phyloP scores from a whole-genome alignment of 2,113 vertebrate genomes.

The Dermatemys mawii region DNA sequence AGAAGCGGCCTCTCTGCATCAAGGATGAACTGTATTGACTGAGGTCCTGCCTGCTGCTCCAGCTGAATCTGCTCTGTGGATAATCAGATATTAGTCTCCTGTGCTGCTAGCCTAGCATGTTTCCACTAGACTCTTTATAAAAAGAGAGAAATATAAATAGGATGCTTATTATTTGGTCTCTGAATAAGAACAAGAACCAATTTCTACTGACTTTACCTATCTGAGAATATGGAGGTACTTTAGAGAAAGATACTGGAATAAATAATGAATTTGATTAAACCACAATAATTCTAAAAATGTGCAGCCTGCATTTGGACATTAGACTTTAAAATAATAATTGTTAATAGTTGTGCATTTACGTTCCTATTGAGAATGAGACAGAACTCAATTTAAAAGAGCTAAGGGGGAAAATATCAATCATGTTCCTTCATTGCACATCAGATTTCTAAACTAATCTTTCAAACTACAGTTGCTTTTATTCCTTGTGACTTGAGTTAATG shows the following conservation, averaged over 20 bases:
- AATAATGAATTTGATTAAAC: not conserved
- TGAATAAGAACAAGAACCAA: not conserved
- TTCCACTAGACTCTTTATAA: not conserved
- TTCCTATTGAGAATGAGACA: not conserved
- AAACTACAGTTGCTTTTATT: slow-evolving; percentile 75
- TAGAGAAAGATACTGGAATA: not conserved
- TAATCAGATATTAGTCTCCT: not conserved
- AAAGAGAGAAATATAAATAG: not conserved
- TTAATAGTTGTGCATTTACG: not conserved
- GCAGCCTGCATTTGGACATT: not conserved
- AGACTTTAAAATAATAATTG: not conserved
- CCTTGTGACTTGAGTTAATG: slow-evolving; percentile 78
- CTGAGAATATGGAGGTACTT: not conserved
- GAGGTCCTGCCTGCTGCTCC: not conserved
- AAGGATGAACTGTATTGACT: not conserved
- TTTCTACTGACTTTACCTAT: not conserved
- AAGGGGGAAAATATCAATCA: not conserved
- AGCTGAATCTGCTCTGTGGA: not conserved
- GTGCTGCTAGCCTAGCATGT: rapidly evolving
- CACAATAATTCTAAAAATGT: not conserved
- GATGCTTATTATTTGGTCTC: not conserved
- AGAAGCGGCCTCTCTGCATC: not conserved
- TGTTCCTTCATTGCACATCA: not conserved
- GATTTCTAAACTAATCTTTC: slow-evolving; percentile 67
- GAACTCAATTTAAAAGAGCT: not conserved